Percentiles rank a stretch among this genome's conserved stretches.
Evolutionary conservation across 1,140 invertebrate genomes (phyloP).

Genomic region (Trachymyrmex septentrionalis): DNA sequence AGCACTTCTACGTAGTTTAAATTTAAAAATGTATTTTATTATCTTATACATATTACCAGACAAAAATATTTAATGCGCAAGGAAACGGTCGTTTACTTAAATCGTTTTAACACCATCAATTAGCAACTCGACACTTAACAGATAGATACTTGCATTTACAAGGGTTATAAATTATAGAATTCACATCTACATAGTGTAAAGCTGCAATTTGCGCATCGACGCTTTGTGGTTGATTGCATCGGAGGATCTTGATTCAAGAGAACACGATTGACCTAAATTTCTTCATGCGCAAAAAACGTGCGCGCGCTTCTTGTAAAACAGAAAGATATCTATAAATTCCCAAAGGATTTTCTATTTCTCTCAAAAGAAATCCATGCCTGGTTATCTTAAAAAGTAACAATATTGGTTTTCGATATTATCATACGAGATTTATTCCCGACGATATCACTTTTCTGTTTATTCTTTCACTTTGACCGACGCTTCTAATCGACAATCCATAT

Average conservation of each 20-base stretch:
- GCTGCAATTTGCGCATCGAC: constrained; percentile 42
- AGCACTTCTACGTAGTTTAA: neutral
- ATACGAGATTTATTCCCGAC: neutral
- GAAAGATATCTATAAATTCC: constrained; percentile 3
- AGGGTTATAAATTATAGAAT: constrained; percentile 54
- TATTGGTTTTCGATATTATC: constrained; percentile 2
- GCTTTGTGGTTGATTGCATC: constrained; percentile 45
- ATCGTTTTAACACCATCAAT: constrained; percentile 53
- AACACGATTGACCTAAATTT: constrained; percentile 56
- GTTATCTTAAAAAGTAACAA: constrained; percentile 15
- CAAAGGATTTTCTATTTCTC: constrained; percentile 5
- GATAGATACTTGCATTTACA: constrained; percentile 51
- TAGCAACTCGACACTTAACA: constrained; percentile 7
- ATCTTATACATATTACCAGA: neutral
- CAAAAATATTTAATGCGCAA: neutral
- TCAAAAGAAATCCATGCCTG: constrained; percentile 23
- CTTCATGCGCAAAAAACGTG: constrained; percentile 12
- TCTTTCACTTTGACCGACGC: neutral
- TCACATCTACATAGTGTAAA: constrained; percentile 25
- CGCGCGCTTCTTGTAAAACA: neutral
- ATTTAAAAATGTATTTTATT: neutral
- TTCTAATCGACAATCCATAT: neutral
- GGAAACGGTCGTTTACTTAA: neutral
- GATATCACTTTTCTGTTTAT: neutral
- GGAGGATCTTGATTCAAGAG: constrained; percentile 52